phyloP scores from a whole-genome alignment of 1,140 invertebrate genomes.

The Choristoneura fumiferana region DNA sequence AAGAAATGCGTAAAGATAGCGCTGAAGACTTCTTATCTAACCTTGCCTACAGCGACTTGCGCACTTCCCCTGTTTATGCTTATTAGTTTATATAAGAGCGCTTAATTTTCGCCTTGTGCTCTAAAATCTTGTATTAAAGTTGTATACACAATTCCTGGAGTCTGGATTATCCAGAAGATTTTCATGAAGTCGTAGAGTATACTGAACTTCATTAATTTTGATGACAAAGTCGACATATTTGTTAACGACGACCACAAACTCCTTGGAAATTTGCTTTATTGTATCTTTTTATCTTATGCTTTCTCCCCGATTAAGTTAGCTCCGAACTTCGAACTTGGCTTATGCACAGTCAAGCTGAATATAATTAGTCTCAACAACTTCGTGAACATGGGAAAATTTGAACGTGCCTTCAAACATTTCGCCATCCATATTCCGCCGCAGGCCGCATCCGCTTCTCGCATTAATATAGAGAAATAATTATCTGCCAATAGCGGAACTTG shows the following conservation, averaged over 20 bases:
- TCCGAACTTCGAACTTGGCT: not conserved
- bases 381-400: not conserved
- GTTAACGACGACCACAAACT: too few relatives aligned
- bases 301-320: too few relatives aligned
- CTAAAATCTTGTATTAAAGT: too few relatives aligned
- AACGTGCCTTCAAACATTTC: not conserved
- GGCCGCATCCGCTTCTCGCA: not conserved
- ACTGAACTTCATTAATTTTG: too few relatives aligned
- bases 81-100: not conserved
- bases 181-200: too few relatives aligned
- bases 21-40: not conserved
- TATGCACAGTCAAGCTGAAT: constrained; percentile 3
- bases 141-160: too few relatives aligned
- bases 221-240: too few relatives aligned
- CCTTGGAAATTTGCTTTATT: too few relatives aligned
- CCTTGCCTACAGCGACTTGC: not conserved
- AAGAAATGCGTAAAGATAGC: not conserved
- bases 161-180: too few relatives aligned
- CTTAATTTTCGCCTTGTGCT: too few relatives aligned
- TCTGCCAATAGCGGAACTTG: not conserved
- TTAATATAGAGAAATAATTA: not conserved
- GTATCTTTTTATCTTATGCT: too few relatives aligned
- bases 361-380: not conserved
- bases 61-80: not conserved
- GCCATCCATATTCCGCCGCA: not conserved